Conservation (phyloP, 2,888 invertebrate species). For the Chironomus riparius region DNA sequence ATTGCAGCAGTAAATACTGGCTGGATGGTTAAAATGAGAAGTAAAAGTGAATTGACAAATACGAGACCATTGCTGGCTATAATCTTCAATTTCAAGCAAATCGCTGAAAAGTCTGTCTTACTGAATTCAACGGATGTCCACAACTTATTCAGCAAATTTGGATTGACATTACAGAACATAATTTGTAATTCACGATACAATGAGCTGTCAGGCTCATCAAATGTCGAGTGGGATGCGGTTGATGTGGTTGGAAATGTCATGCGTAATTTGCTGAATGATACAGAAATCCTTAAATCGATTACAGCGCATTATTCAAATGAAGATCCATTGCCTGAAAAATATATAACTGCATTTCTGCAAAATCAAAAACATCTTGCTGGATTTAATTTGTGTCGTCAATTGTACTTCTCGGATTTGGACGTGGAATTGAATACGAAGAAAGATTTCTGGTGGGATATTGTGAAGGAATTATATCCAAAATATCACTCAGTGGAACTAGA, state of each 20-base stretch:
- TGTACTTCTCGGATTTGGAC: constrained; percentile 76
- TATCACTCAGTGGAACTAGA: constrained; percentile 68
- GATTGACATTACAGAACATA: constrained; percentile 76
- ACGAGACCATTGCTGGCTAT: constrained; percentile 69
- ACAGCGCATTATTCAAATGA: constrained; percentile 68
- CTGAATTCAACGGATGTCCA: constrained; percentile 68
- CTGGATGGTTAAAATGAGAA: constrained; percentile 71
- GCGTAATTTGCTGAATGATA: constrained; percentile 68
- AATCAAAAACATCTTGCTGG: constrained; percentile 68
- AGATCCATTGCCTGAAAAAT: constrained; percentile 57
- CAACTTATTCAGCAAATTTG: constrained; percentile 75
- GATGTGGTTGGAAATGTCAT: constrained; percentile 76
- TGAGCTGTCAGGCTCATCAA: constrained; percentile 75
- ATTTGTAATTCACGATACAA: constrained; percentile 72
- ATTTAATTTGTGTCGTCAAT: constrained; percentile 65
- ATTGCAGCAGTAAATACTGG: constrained; percentile 48
- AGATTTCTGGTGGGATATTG: constrained; percentile 75
- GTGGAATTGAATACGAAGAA: constrained; percentile 67
- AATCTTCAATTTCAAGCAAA: constrained; percentile 67
- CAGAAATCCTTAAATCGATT: constrained; percentile 50
- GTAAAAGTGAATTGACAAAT: constrained; percentile 54
- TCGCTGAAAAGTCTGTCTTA: constrained; percentile 60
- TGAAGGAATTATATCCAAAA: constrained; percentile 67
- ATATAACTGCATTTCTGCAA: constrained; percentile 53
- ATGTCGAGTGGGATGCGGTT: constrained; percentile 90